These are phyloP conservation scores for Cotesia typhae DNA, from an alignment of 1,140 invertebrate species.

Conservation along the genomic window DNA sequence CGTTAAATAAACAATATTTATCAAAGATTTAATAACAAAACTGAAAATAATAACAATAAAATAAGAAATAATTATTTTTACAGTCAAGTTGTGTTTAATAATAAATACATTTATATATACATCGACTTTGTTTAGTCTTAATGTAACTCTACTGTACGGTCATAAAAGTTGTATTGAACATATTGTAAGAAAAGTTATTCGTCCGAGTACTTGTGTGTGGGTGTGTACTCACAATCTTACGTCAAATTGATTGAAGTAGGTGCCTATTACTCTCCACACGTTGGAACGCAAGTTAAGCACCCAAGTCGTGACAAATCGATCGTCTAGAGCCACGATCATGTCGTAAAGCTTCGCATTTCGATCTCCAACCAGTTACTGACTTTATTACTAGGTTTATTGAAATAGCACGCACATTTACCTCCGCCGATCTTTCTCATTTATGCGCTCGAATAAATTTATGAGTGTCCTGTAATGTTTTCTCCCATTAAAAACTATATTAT, in stretches of 20 bases:
- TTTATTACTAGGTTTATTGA: conserved; percentile 43
- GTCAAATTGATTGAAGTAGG: conserved; percentile 44
- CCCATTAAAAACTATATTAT: too few relatives aligned
- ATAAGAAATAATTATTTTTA: too few relatives aligned
- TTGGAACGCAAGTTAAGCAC: conserved; percentile 12
- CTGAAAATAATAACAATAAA: too few relatives aligned
- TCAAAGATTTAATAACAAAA: too few relatives aligned
- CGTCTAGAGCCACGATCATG: conserved; percentile 29
- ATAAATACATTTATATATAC: too few relatives aligned
- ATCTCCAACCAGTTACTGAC: conserved; percentile 18
- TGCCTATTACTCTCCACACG: conserved; percentile 39
- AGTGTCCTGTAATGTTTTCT: too few relatives aligned
- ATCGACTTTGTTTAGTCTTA: too few relatives aligned
- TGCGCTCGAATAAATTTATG: background rate
- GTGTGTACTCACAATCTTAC: background rate
- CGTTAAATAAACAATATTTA: too few relatives aligned
- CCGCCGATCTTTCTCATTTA: background rate
- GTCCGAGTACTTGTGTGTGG: too few relatives aligned
- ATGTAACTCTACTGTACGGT: too few relatives aligned
- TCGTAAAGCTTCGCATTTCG: conserved; percentile 26
- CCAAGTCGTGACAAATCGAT: conserved; percentile 36
- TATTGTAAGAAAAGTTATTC: conserved; percentile 19
- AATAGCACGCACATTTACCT: conserved; percentile 28
- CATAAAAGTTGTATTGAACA: conserved; percentile 10
- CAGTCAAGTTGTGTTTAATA: too few relatives aligned